Evolutionary conservation across 1,140 invertebrate genomes (phyloP), one percentile per base, ranked within the genome.

Genomic region (Brachionus asplanchnoidis): DNA sequence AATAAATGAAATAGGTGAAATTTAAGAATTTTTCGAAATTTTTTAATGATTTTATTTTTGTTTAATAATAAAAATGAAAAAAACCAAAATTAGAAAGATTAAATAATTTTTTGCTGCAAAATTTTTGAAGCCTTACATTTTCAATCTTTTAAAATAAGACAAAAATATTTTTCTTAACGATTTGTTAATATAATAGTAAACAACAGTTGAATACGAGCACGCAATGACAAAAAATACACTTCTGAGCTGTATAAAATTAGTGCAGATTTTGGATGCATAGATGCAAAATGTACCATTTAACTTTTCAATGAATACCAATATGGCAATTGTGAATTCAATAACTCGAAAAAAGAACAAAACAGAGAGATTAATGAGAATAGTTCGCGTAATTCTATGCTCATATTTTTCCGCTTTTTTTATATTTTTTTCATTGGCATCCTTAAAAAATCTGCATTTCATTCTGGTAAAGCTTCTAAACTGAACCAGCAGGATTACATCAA

Each of bases 131-230:
- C 32, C 2, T 36, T 6, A 11, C 23, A 60, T 20, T 60, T 60
- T 60, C 0, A 60, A 20, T 5, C 17, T 20, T 20, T 60, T 60
- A 20, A 60, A 60, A 60, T 60, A 23, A 7, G 17, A 60, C 20
- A 60, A 60, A 60, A 60, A 23, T 23, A 73, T 7, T 42, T 40
- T 20, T 17, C 73, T 14, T 28, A 77, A 77, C 2, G 17, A 23
- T 77, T 50, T 50, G 14, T 77, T 77, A 44, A 77, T 50, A 20
- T 36, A 77, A 26, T 50, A 77, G 42, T 50, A 77, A 6, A 77
- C 26, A 26, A 77, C 14, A 4, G n/a, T 77, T n/a, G 26, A 36
- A 53, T 26, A 77, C 12, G 73, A 77, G 11, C 73, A 77, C 5
- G 73, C 53, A 12, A 77, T 50, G 7, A 77, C 9, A 77, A 46